These are phyloP conservation scores for Microctenopoma stevenorrisi DNA, from an alignment of 2,797 vertebrate genomes.

Conservation along the genomic window DNA sequence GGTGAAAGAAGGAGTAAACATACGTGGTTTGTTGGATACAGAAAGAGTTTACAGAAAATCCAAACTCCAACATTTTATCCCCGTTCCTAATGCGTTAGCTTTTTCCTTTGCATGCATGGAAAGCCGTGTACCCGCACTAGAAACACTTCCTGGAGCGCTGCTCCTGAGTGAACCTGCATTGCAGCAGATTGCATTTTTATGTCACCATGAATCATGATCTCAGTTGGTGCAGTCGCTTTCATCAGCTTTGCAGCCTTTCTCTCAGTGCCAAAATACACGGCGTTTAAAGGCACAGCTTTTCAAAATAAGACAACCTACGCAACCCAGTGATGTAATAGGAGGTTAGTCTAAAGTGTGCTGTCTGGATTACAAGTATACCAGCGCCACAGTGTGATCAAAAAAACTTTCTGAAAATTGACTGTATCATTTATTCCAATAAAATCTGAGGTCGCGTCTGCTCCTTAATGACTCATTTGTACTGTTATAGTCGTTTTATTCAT, in stretches of 20 bases:
- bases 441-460: background rate
- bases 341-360: too few species aligned
- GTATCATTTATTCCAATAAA: background rate
- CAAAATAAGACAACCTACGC: background rate
- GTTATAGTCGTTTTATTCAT: conserved; percentile 1
- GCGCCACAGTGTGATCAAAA: too few species aligned
- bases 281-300: conserved; percentile 12
- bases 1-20: too few species aligned
- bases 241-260: conserved; percentile 31
- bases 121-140: background rate
- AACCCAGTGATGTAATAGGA: background rate
- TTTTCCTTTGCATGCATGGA: too few species aligned
- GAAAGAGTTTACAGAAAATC: too few species aligned
- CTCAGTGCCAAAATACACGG: background rate
- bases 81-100: too few species aligned
- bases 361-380: too few species aligned
- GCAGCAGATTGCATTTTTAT: conserved; percentile 63
- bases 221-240: conserved; percentile 32
- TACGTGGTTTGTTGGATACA: too few species aligned
- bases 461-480: background rate
- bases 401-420: background rate
- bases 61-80: too few species aligned
- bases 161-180: conserved; percentile 43
- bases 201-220: conserved; percentile 44
- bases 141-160: background rate